Evolutionary conservation across 2,888 invertebrate genomes (phyloP).

Genomic region (Tenthredo livida): DNA sequence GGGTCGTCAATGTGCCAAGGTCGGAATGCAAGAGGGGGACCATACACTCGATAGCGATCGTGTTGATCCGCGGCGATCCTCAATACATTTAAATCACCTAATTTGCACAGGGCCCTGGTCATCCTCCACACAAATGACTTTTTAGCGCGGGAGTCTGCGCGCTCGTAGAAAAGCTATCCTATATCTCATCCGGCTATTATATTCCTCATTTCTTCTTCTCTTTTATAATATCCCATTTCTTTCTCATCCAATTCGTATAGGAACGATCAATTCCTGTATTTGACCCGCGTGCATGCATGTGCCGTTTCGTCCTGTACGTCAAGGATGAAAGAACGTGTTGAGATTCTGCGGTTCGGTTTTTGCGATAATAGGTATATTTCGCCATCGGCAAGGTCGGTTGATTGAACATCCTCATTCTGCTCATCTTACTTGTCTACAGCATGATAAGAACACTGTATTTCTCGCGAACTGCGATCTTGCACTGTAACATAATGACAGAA

Average conservation of each 20-base stretch:
- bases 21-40: slow-evolving; percentile 44
- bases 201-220: background rate
- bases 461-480: background rate
- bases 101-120: slow-evolving; percentile 36
- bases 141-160: background rate
- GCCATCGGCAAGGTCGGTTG: slow-evolving; percentile 1
- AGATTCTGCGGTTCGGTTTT: background rate
- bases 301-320: background rate
- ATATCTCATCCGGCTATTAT: background rate
- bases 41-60: slow-evolving; percentile 28
- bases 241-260: background rate
- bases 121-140: slow-evolving; percentile 16
- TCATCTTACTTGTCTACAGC: background rate
- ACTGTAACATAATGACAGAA: slow-evolving; percentile 68
- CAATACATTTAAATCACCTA: slow-evolving; percentile 50
- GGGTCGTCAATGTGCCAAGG: slow-evolving; percentile 46
- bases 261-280: background rate
- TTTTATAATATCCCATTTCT: background rate
- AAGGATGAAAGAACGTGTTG: background rate
- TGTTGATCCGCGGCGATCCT: slow-evolving; percentile 50
- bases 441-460: background rate
- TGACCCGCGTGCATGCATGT: background rate
- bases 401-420: background rate
- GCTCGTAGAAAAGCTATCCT: background rate
- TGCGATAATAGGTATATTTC: background rate